Percentiles rank a stretch among this genome's conserved stretches.
Evolutionary conservation across 1,140 invertebrate species (phyloP).

Genomic region (Drosophila setifemur): DNA sequence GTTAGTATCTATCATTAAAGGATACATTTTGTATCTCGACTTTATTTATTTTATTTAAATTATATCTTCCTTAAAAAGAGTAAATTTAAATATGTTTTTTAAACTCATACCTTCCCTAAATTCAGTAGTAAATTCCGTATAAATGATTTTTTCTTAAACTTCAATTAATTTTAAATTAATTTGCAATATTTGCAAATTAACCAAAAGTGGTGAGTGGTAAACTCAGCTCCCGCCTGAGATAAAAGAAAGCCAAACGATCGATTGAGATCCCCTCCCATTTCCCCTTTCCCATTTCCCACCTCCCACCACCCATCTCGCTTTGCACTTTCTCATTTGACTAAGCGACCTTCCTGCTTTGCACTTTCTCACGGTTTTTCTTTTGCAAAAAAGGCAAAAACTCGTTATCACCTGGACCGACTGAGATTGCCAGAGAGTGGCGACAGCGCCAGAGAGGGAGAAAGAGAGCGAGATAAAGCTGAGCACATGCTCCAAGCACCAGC

Average conservation of each 20-base stretch:
- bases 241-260: slow-evolving; percentile 39
- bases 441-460: too few species aligned
- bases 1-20: slow-evolving; percentile 52
- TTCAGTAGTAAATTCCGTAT: too few species aligned
- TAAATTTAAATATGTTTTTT: too few species aligned
- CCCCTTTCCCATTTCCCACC: background rate
- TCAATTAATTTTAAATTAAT: too few species aligned
- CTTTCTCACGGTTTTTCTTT: slow-evolving; percentile 70
- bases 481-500: slow-evolving; percentile 7
- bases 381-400: slow-evolving; percentile 55
- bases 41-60: too few species aligned
- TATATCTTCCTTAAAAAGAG: too few species aligned
- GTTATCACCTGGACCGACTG: slow-evolving; percentile 51
- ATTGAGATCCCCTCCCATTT: slow-evolving; percentile 7
- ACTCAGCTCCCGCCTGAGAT: background rate
- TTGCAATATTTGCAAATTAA: too few species aligned
- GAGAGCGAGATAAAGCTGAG: slow-evolving; percentile 3
- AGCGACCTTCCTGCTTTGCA: slow-evolving; percentile 63
- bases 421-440: slow-evolving; percentile 7
- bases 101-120: too few species aligned
- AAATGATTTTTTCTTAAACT: too few species aligned
- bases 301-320: background rate
- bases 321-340: slow-evolving; percentile 72
- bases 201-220: background rate
- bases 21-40: too few species aligned